These are phyloP conservation scores for Rhegmatorhina hoffmannsi DNA, from an alignment of 2,113 vertebrate genomes.

Conservation along the genomic window DNA sequence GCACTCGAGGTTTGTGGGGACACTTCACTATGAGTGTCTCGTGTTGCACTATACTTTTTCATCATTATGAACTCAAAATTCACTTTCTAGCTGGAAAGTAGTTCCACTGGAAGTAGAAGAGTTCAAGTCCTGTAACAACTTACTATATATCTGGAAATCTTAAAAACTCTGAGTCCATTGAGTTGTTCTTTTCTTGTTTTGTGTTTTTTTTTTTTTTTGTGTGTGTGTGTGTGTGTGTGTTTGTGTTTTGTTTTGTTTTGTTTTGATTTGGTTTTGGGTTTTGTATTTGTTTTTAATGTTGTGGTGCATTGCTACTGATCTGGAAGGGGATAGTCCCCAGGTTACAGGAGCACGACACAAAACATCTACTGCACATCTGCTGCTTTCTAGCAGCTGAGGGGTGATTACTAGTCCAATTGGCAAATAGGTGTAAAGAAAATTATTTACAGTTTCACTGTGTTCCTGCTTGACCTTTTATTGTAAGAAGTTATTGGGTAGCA, in stretches of 20 bases:
- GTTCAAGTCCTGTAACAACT: not conserved
- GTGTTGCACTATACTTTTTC: not conserved
- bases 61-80: not conserved
- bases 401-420: not conserved
- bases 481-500: not conserved
- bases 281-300: not conserved
- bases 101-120: not conserved
- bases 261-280: not conserved
- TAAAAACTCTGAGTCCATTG: not conserved
- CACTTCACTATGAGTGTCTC: not conserved
- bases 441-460: not conserved
- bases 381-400: not conserved
- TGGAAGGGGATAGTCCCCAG: not conserved
- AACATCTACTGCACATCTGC: not conserved
- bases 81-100: not conserved
- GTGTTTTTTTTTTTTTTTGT: too few relatives aligned
- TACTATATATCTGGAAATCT: not conserved
- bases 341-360: not conserved
- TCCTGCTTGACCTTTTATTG: not conserved
- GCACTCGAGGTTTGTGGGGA: not conserved
- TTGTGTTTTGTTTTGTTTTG: not conserved
- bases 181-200: not conserved
- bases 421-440: not conserved
- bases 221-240: not conserved
- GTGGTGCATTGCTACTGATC: not conserved